Evolutionary conservation across 2,888 invertebrate genomes (phyloP).

Genomic region (Ophraella communa): DNA sequence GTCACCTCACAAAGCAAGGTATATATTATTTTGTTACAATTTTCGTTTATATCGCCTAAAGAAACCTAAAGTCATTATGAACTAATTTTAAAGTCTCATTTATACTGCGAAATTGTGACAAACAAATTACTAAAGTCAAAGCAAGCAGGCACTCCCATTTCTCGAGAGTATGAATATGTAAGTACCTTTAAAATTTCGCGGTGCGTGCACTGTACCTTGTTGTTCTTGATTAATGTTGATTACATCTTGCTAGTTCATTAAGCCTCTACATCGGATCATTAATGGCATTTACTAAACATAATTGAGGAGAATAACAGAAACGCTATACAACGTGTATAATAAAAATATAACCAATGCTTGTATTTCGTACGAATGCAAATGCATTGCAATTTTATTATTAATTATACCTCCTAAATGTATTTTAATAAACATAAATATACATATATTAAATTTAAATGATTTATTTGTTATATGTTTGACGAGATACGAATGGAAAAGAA

Average conservation of each 20-base stretch:
- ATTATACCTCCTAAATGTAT: no score
- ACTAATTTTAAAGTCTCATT: conserved; percentile 23
- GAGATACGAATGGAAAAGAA: no score
- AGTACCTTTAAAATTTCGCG: conserved; percentile 32
- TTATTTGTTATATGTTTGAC: no score
- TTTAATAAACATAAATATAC: no score
- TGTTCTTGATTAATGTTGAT: conserved; percentile 49
- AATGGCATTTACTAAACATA: conserved; percentile 43
- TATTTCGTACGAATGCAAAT: background rate
- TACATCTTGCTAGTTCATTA: conserved; percentile 49
- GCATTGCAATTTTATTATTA: no score
- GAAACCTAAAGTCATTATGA: background rate
- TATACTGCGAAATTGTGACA: conserved; percentile 19
- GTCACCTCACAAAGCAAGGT: background rate
- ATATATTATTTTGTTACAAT: background rate
- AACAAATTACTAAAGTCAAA: conserved; percentile 25
- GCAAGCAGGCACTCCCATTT: conserved; percentile 12
- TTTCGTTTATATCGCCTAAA: background rate
- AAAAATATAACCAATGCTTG: background rate
- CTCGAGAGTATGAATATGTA: conserved; percentile 23
- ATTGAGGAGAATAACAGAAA: conserved; percentile 32
- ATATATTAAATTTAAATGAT: no score
- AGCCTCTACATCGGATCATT: conserved; percentile 40
- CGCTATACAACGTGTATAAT: background rate
- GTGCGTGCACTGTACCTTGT: conserved; percentile 43